Evolutionary conservation across 1,140 invertebrate genomes (phyloP), one percentile per base, ranked within the genome.

Genomic region (Stenopsyche tienmushanensis): DNA sequence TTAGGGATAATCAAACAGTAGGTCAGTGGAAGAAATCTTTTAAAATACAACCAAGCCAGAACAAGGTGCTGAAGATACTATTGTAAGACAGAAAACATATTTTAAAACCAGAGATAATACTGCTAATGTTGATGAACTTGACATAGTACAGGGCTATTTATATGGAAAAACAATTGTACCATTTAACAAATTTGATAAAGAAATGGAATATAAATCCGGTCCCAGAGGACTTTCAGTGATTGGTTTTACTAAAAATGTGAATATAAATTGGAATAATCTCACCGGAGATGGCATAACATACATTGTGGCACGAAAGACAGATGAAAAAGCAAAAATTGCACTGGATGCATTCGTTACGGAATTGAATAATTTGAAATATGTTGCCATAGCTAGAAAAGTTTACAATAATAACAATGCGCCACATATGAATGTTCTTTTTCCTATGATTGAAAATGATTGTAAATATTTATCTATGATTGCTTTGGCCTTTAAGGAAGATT

Each of bases 131-230:
- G 69, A 73, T 21, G 21, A 47, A 24, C 42, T 57, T 26, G 66
- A 77, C 55, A 65, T 76, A 23, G 74, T 77, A 47, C 72, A 73
- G 34, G 78, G 77, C 7, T 80, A 78, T 54, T 64, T 73, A 21
- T 80, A 78, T 72, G 80, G 80, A 1, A 72, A 77, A 63, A 68
- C 74, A 66, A 72, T 77, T 7, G 76, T 81, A 25, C 80, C 80
- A 9, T 73, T 78, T 41, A 69, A 72, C 21, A 74, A 79, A 15
- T 66, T 50, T 64, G 76, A 81, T 67, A 73, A 77, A 70, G 64
- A 55, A n/a, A 75, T 78, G 74, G 65, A 77, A 0, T 80, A 81
- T 73, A 66, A 79, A 54, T 69, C 78, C 50, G 80, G 80, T 5
- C 67, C 66, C 15, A 80, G 75, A 71, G 75, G 73, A 41, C 72